phyloP scores from a whole-genome alignment of 2,888 invertebrate species.

The Esperia sulphurella region DNA sequence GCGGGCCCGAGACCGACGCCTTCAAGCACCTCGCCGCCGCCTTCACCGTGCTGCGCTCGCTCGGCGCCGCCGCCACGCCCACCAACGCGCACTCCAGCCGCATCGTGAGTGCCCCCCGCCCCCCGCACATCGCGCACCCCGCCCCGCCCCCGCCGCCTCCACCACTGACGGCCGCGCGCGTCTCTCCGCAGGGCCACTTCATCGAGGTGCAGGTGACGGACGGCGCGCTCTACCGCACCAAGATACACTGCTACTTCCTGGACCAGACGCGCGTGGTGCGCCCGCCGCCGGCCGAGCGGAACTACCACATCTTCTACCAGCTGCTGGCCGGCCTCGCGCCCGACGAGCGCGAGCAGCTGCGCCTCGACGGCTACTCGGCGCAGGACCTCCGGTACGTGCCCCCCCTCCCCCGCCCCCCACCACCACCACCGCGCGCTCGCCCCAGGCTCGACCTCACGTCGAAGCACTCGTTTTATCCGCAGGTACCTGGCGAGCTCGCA shows the following conservation, averaged over 20 bases:
- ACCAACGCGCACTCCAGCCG: conserved; percentile 95
- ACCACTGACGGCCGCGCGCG: neutral
- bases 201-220: conserved; percentile 98
- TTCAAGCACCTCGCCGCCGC: conserved; percentile 97
- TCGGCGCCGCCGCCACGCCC: conserved; percentile 94
- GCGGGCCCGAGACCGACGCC: conserved; percentile 96
- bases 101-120: conserved; percentile 81
- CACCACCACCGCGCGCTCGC: neutral
- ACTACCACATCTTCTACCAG: conserved; percentile 98
- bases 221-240: conserved; percentile 95
- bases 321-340: conserved; percentile 92
- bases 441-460: neutral
- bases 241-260: conserved; percentile 97
- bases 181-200: conserved; percentile 88
- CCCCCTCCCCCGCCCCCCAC: neutral
- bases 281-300: conserved; percentile 92
- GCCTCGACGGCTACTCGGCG: conserved; percentile 90
- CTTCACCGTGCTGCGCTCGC: conserved; percentile 94
- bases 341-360: conserved; percentile 92
- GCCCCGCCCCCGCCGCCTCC: conserved; percentile 81
- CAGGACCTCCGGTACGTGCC: conserved; percentile 86
- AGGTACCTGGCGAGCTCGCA: conserved; percentile 86
- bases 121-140: neutral
- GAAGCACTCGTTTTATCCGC: too few species aligned
- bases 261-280: conserved; percentile 95